Evolutionary conservation across 2,888 invertebrate species (phyloP).

Genomic region (Stenchaetothrips biformis): DNA sequence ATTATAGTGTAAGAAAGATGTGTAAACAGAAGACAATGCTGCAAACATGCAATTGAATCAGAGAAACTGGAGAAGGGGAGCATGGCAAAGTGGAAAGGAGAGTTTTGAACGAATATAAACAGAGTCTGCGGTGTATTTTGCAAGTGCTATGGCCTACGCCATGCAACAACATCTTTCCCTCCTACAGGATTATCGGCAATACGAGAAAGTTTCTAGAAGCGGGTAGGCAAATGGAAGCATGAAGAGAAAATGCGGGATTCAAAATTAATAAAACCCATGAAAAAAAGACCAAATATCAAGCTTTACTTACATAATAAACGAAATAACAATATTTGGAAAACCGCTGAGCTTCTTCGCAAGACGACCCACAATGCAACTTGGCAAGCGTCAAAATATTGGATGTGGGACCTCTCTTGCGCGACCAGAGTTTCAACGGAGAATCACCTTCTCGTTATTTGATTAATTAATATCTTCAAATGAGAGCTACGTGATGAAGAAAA

Average conservation of each 20-base stretch:
- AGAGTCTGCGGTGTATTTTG: conserved; percentile 6
- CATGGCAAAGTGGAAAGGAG: too few relatives aligned
- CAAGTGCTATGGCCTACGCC: conserved; percentile 17
- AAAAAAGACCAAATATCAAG: not conserved
- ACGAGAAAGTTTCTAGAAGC: not conserved
- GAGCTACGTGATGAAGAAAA: too few relatives aligned
- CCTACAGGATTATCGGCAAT: not conserved
- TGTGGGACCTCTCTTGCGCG: not conserved
- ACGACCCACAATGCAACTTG: conserved; percentile 22
- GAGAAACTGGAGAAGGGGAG: too few relatives aligned
- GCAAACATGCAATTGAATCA: too few relatives aligned
- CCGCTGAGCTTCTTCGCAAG: conserved; percentile 7
- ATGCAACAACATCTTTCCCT: conserved; percentile 17
- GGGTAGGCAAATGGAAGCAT: too few relatives aligned
- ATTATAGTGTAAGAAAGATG: too few relatives aligned
- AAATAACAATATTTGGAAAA: conserved; percentile 17
- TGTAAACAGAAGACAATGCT: too few relatives aligned
- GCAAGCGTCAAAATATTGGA: not conserved
- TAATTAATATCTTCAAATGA: too few relatives aligned
- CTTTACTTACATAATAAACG: conserved; percentile 17
- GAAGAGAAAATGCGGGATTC: not conserved
- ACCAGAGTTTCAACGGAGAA: not conserved
- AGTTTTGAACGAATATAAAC: not conserved
- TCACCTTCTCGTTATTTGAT: too few relatives aligned
- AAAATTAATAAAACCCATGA: not conserved